Conservation (phyloP, 2,888 invertebrate species). For the Agrenia bidenticulata region DNA sequence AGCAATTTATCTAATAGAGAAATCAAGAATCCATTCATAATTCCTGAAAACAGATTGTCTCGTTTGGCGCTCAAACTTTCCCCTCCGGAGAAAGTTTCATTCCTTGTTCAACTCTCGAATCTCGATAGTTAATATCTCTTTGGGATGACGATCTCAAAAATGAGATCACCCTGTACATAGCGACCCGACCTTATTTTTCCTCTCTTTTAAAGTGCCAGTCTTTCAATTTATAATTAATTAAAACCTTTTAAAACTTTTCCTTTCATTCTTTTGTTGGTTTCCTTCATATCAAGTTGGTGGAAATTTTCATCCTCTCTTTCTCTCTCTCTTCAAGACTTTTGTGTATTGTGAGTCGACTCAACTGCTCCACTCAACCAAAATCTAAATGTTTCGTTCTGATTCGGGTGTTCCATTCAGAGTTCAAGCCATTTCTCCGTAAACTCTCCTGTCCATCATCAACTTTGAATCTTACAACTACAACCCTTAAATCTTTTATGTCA, state of each 20-base stretch:
- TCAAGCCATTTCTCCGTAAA: neutral
- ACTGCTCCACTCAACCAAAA: neutral
- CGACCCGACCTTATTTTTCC: neutral
- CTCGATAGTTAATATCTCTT: too few species aligned
- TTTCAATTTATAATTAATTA: constrained; percentile 19
- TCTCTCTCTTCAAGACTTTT: neutral
- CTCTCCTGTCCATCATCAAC: too few species aligned
- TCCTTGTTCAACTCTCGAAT: too few species aligned
- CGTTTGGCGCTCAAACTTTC: neutral
- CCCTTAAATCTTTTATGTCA: too few species aligned
- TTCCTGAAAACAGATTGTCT: constrained; percentile 3
- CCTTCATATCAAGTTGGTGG: neutral
- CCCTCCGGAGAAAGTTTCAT: too few species aligned
- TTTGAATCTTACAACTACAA: too few species aligned
- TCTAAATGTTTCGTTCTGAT: neutral
- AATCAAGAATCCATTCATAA: constrained; percentile 29
- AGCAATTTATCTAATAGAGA: constrained; percentile 27
- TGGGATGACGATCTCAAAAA: too few species aligned
- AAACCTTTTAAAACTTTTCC: constrained; percentile 22
- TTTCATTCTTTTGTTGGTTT: constrained; percentile 6
- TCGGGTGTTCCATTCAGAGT: constrained; percentile 4
- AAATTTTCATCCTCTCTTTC: neutral
- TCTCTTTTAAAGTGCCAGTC: constrained; percentile 8
- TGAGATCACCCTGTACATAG: neutral
- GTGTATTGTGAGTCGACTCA: neutral